A percentile compares a stretch with the other conserved stretches of the same genome.
These are phyloP conservation scores for Ashinkailepas kermadecensis DNA, from an alignment of 2,888 invertebrate genomes.

Conservation along the genomic window DNA sequence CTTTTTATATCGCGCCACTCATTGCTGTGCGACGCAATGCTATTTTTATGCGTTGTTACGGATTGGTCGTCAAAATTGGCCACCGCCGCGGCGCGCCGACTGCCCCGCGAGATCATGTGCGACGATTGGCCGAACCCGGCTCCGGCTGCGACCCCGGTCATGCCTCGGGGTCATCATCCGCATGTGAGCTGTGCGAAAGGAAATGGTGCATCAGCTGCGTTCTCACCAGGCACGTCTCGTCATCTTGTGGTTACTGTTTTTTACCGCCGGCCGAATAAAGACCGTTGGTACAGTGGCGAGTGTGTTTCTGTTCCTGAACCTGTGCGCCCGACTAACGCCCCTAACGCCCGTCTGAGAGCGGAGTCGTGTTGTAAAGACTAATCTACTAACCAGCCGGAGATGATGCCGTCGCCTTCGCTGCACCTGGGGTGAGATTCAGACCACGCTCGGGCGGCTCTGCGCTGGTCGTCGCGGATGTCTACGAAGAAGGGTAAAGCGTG, in stretches of 20 bases:
- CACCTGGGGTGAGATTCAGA: no score
- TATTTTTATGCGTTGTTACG: slow-evolving; percentile 12
- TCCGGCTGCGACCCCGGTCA: neutral
- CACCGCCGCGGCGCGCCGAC: neutral
- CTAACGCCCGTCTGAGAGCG: slow-evolving; percentile 15
- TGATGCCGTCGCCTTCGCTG: neutral
- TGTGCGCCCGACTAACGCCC: neutral
- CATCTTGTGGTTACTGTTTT: slow-evolving; percentile 14
- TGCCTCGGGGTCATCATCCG: neutral
- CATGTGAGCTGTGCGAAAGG: neutral
- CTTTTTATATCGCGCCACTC: neutral
- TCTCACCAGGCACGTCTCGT: neutral
- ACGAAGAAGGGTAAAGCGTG: no score
- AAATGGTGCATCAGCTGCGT: neutral
- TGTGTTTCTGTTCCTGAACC: neutral
- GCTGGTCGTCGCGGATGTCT: no score
- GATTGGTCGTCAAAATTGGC: neutral
- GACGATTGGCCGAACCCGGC: neutral
- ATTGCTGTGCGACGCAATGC: neutral
- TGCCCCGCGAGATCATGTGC: neutral
- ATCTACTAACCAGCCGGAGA: neutral
- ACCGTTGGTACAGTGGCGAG: neutral
- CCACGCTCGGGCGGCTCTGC: no score
- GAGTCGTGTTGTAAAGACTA: neutral
- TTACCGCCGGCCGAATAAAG: neutral